phyloP scores from a whole-genome alignment of 64 coral and sea anemone genomes.

The Acropora yongei region DNA sequence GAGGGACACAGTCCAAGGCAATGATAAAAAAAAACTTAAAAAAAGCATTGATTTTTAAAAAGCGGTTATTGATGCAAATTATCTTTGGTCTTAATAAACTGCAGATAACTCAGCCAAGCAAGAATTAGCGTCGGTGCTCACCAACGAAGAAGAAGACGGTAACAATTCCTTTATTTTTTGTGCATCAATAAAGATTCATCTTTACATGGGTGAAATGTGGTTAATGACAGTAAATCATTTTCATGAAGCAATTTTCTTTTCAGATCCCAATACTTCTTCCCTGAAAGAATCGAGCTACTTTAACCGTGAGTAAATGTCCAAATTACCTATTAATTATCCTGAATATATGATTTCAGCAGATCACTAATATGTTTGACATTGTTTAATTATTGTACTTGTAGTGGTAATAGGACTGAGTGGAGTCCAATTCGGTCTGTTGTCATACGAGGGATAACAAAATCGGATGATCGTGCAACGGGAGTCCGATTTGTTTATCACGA shows the following conservation, averaged over 20 bases:
- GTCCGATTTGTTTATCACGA: too few species aligned
- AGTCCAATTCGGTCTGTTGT: too few species aligned
- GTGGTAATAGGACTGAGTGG: too few species aligned
- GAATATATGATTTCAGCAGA: too few species aligned
- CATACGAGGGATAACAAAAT: too few species aligned
- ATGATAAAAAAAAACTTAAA: too few species aligned
- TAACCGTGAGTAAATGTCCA: constrained; percentile 1
- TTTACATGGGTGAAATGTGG: not conserved
- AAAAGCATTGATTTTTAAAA: not conserved
- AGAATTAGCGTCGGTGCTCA: not conserved
- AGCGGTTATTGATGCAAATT: not conserved
- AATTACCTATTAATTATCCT: not conserved
- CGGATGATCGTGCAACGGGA: too few species aligned
- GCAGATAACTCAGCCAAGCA: not conserved
- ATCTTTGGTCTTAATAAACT: not conserved
- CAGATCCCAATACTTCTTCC: not conserved
- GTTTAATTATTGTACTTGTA: too few species aligned
- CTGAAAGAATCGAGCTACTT: not conserved
- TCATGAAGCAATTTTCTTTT: not conserved
- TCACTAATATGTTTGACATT: too few species aligned
- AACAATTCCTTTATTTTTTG: not conserved
- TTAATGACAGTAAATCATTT: not conserved
- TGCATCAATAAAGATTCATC: not conserved
- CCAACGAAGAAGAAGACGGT: not conserved
- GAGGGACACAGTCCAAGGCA: too few species aligned